Base-by-base conservation (phyloP, 37 sponge, comb jelly and placozoan genomes). In the Aphrocallistes beatrix region DNA sequence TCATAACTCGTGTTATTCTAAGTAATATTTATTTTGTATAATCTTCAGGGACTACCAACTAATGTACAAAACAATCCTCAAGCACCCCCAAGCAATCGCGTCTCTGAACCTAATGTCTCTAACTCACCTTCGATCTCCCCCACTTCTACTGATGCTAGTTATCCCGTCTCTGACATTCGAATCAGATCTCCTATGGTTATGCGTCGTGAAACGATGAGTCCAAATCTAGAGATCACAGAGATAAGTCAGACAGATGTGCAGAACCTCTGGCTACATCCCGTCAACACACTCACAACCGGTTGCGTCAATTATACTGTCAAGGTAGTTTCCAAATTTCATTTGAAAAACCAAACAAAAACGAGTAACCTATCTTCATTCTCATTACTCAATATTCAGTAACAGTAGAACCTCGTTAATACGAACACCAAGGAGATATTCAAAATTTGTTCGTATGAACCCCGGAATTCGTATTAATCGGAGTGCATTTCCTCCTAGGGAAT, bases 141-240 rank as follows among this genome's bases (percentile, higher is more conserved):
- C 75, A 47, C 49, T 47, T 47, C 49, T 47, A 13, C 49, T 47
- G 75, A 21, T n/a, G n/a, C n/a, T n/a, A n/a, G n/a, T n/a, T n/a
- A n/a, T n/a, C n/a, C n/a, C n/a, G n/a, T n/a, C n/a, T n/a, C n/a
- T 3, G 75, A 60, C 28, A 60, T 60, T 13, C 75, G 75, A 19
- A 60, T 60, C 75, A 60, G 75, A 28, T 60, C 75, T 13, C 75
- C 75, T 32, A 3, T 60, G 75, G 75, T 60, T 30, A 60, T 60
- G 75, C 75, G 75, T 3, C 8, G 21, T 25, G 75, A 60, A 30
- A 60, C 75, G 17, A 60, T 60, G 75, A 60, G 75, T 60, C 25
- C 75, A 3, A 60, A 30, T 28, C 34, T 60, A 30, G 75, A 60
- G 34, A 60, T 3, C 34, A 16, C 6, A 16, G 75, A 60, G 17